A percentile compares a stretch with the other conserved stretches of the same genome.
These are phyloP conservation scores for Hymenopus coronatus DNA, from an alignment of 2,888 invertebrate genomes.

Conservation along the genomic window DNA sequence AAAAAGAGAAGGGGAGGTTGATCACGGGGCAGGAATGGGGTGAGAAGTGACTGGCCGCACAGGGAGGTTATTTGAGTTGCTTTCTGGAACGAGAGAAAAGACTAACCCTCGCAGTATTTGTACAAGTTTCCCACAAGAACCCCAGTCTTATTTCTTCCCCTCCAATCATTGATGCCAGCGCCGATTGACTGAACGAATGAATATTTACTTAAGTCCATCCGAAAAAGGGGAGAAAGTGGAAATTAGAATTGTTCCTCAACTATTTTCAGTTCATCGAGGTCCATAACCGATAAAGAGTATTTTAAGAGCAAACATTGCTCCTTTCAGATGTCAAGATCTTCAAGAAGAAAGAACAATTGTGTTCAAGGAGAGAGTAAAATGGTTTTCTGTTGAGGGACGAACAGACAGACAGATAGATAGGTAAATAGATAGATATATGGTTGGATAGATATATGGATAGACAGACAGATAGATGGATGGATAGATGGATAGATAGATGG, in stretches of 20 bases:
- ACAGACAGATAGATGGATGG: too few species aligned
- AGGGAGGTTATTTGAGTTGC: not conserved
- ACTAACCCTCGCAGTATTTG: conserved; percentile 13
- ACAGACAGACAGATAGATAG: too few species aligned
- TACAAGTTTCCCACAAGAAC: conserved; percentile 7
- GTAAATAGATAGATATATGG: too few species aligned
- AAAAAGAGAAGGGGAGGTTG: not conserved
- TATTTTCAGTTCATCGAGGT: not conserved
- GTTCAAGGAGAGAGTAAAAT: too few species aligned
- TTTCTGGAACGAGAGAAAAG: not conserved
- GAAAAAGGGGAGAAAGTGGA: not conserved
- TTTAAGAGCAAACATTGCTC: too few species aligned
- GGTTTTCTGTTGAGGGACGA: too few species aligned
- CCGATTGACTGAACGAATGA: not conserved
- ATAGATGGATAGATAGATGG: too few species aligned
- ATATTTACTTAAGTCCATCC: not conserved
- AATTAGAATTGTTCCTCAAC: not conserved
- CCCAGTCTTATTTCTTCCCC: not conserved
- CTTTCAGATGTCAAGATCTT: too few species aligned
- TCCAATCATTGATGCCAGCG: not conserved
- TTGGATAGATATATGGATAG: too few species aligned
- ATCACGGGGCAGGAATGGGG: not conserved
- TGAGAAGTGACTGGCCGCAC: not conserved
- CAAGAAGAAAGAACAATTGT: too few species aligned
- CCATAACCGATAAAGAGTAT: too few species aligned